These are phyloP conservation scores for Nephrotoma guestfalica DNA, from an alignment of 2,888 invertebrate genomes.

Conservation along the genomic window DNA sequence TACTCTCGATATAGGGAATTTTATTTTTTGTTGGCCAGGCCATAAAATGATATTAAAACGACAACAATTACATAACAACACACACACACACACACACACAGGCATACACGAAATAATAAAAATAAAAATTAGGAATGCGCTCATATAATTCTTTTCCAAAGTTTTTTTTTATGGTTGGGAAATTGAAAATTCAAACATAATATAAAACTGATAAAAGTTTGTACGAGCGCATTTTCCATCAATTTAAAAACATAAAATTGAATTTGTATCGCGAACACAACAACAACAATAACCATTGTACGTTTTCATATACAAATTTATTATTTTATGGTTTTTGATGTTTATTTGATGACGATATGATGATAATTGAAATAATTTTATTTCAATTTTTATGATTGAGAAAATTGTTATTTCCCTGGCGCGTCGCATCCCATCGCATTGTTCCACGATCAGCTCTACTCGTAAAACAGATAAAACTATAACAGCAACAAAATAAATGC, in stretches of 20 bases:
- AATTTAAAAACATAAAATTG: neutral
- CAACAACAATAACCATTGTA: neutral
- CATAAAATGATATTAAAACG: neutral
- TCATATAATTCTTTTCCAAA: neutral
- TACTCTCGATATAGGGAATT: neutral
- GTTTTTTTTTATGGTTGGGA: neutral
- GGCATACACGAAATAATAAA: neutral
- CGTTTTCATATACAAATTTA: neutral
- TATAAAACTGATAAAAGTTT: neutral
- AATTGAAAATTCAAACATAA: neutral
- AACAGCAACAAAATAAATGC: no score
- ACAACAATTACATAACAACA: neutral
- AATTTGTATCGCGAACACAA: neutral
- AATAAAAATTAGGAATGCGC: neutral
- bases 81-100: neutral
- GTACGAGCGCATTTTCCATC: neutral
- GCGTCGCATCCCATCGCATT: neutral
- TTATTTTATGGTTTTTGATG: neutral
- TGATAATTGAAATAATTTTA: neutral
- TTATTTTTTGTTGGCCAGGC: neutral
- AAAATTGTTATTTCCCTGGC: neutral
- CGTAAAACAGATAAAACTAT: no score
- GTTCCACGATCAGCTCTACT: neutral
- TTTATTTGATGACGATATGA: neutral
- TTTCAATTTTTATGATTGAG: neutral